These are phyloP conservation scores for Pycnonotus jocosus DNA, from an alignment of 2,113 vertebrate species.

Conservation along the genomic window DNA sequence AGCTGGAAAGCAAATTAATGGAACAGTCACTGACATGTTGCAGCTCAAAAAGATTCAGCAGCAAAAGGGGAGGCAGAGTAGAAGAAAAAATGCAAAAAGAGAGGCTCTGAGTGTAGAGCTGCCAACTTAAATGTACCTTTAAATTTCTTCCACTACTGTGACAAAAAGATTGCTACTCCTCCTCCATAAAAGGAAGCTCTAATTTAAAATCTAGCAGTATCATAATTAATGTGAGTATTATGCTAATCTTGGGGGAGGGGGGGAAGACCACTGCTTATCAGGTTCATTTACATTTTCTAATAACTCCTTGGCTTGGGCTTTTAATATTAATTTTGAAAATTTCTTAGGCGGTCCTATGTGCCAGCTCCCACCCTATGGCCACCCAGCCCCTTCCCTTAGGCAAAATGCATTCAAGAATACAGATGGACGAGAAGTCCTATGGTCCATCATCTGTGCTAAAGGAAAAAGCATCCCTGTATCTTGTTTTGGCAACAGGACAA, in stretches of 20 bases:
- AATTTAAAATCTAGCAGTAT: not conserved
- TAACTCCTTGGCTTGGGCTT: constrained; percentile 1
- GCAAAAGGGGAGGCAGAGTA: not conserved
- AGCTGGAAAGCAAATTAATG: not conserved
- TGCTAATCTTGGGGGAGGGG: not conserved
- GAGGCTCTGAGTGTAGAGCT: not conserved
- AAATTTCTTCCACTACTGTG: not conserved
- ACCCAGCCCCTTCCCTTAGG: not conserved
- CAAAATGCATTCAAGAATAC: not conserved
- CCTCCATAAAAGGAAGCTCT: not conserved
- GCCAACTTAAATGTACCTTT: not conserved
- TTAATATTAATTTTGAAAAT: not conserved
- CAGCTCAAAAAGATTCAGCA: not conserved
- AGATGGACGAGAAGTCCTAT: not conserved
- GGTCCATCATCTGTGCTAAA: not conserved
- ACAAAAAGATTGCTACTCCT: not conserved
- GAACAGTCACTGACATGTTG: not conserved
- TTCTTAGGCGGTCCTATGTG: not conserved
- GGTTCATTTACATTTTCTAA: constrained; percentile 19
- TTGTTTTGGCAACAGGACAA: not conserved
- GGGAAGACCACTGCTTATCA: not conserved
- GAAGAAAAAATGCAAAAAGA: not conserved
- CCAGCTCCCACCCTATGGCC: not conserved
- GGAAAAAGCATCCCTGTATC: fast-evolving
- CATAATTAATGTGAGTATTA: not conserved